Evolutionary conservation across 1,140 invertebrate species (phyloP), one percentile per base, ranked within the genome.

Genomic region (Panagrolaimus sp.): DNA sequence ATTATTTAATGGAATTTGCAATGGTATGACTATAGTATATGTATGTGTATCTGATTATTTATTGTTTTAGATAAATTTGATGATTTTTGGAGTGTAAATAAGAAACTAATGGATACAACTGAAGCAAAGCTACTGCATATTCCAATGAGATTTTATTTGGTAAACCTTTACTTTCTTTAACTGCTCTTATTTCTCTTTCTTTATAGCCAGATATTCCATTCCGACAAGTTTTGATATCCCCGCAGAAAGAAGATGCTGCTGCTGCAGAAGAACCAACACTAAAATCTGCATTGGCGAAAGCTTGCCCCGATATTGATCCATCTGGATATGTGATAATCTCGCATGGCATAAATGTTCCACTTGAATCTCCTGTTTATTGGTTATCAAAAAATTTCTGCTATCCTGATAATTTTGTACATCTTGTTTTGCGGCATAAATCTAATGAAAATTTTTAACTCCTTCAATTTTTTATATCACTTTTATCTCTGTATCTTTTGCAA

Each of bases 31-130:
- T 3, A 24, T 43, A 44, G 43, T 63, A 43, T 48, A 38, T 67
- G 66, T 4, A 12, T 10, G 4, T 55, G 72, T 48, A 46, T 12
- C 43, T n/a, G n/a, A n/a, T n/a, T n/a, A n/a, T n/a, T n/a, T n/a
- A n/a, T n/a, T 21, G 4, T 75, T 87, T 69, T 84, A 91, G 91
- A 97, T 83, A 96, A 95, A 86, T 98, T 98, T 86, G 94, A 98
- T 84, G 94, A 97, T 84, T 98, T 98, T 85, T 98, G 96, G 95
- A 89, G 91, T 7, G 90, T 98, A 12, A 98, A 98, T 84, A 88
- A 91, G 75, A 90, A 91, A 82, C 84, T 98, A 63, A 98, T 96
- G 84, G 87, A 89, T 45, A 78, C 68, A 0, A 68, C 67, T 32
- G 78, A 78, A 9, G 87, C 83, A 70, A 86, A 86, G 65, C 84